Evolutionary conservation across 2,113 vertebrate species (phyloP).

Genomic region (Myotis davidii): DNA sequence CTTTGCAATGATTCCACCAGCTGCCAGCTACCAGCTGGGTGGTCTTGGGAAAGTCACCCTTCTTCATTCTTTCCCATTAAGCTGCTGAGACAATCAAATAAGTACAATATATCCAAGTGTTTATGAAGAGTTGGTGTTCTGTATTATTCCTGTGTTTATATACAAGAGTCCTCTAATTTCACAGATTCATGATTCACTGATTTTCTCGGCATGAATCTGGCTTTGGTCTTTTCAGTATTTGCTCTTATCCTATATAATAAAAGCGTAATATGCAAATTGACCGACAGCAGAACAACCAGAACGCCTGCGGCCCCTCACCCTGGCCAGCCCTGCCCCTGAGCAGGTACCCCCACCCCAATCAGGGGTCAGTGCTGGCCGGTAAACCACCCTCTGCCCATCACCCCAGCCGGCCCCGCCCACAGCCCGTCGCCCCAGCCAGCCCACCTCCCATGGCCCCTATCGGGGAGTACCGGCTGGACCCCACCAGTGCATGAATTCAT

Average conservation of each 20-base stretch:
- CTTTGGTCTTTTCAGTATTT: neutral
- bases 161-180: neutral
- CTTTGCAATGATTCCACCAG: neutral
- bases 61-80: neutral
- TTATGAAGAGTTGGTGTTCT: neutral
- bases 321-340: too few species aligned
- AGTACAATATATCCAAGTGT: too few species aligned
- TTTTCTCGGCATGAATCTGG: neutral
- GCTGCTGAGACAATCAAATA: neutral
- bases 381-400: rapidly evolving
- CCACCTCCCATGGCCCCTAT: too few species aligned
- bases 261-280: too few species aligned
- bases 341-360: too few species aligned
- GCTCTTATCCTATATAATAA: neutral
- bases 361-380: too few species aligned
- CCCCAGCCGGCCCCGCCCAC: too few species aligned
- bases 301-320: too few species aligned
- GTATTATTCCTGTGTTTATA: neutral
- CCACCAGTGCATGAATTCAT: too few species aligned
- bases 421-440: too few species aligned
- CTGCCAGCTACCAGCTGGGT: neutral
- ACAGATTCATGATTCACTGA: neutral
- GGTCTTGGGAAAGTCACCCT: neutral
- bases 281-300: too few species aligned
- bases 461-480: too few species aligned